A percentile compares a stretch with the other conserved stretches of the same genome.
phyloP scores from a whole-genome alignment of 2,113 vertebrate species.

The Lathamus discolor region DNA sequence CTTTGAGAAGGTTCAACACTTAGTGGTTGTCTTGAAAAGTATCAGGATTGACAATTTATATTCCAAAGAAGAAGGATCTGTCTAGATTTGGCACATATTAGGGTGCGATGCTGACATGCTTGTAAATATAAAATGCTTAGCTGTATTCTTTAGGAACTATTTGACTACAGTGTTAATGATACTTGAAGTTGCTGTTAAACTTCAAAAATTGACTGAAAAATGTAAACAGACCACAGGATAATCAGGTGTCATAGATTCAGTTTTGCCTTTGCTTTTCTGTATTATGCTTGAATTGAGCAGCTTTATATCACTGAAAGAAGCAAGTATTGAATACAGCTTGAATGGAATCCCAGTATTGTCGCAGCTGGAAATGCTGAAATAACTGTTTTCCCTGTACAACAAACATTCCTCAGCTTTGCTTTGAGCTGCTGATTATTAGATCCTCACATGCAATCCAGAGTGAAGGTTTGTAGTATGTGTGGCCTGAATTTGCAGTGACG shows the following conservation, averaged over 20 bases:
- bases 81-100: neutral
- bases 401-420: neutral
- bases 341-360: neutral
- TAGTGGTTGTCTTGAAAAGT: neutral
- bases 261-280: neutral
- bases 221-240: neutral
- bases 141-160: neutral
- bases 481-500: neutral
- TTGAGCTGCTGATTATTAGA: neutral
- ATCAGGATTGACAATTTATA: neutral
- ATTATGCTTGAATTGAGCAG: neutral
- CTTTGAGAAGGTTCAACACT: neutral
- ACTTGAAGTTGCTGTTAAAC: neutral
- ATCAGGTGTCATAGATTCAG: neutral
- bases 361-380: neutral
- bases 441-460: neutral
- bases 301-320: neutral
- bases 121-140: neutral
- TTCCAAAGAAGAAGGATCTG: neutral
- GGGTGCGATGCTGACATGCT: neutral
- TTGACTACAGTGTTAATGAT: neutral
- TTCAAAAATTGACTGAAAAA: neutral
- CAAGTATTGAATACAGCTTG: neutral
- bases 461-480: neutral
- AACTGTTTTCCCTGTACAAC: neutral